Evolutionary conservation across 2,797 vertebrate species (phyloP).

Genomic region (Phoxinus dragarum): DNA sequence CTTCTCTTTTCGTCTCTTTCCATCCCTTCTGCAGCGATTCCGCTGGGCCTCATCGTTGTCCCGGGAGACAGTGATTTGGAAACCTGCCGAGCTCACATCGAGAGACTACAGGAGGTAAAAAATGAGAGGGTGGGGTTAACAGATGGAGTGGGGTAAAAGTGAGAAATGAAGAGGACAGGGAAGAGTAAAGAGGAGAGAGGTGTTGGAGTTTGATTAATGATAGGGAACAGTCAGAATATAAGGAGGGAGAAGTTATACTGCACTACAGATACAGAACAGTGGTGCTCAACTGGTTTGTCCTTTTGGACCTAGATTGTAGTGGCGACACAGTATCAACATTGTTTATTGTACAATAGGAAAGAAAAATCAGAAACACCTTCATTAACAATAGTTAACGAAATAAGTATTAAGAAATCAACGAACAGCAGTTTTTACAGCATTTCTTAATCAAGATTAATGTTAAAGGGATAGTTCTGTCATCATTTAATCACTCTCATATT

Average conservation of each 20-base stretch:
- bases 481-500: not conserved
- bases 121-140: slow-evolving; percentile 1
- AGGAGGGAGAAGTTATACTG: not conserved
- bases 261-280: slow-evolving; percentile 2
- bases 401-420: not conserved
- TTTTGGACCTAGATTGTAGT: not conserved
- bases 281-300: not conserved
- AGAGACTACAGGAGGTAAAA: slow-evolving; percentile 91
- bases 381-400: not conserved
- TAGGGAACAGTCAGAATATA: slow-evolving; percentile 8
- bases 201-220: slow-evolving; percentile 40
- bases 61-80: slow-evolving; percentile 94
- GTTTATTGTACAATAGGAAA: not conserved
- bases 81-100: slow-evolving; percentile 88
- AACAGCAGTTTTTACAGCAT: not conserved
- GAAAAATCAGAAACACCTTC: not conserved
- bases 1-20: slow-evolving; percentile 65
- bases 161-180: slow-evolving; percentile 20
- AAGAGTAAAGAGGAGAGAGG: slow-evolving; percentile 6
- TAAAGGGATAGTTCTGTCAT: not conserved
- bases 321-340: not conserved
- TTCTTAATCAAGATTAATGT: not conserved
- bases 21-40: slow-evolving; percentile 81
- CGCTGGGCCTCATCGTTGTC: slow-evolving; percentile 90
- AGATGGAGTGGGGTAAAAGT: slow-evolving; percentile 1